Conservation (phyloP, 2,113 vertebrate genomes). For the Lophochroa leadbeateri region DNA sequence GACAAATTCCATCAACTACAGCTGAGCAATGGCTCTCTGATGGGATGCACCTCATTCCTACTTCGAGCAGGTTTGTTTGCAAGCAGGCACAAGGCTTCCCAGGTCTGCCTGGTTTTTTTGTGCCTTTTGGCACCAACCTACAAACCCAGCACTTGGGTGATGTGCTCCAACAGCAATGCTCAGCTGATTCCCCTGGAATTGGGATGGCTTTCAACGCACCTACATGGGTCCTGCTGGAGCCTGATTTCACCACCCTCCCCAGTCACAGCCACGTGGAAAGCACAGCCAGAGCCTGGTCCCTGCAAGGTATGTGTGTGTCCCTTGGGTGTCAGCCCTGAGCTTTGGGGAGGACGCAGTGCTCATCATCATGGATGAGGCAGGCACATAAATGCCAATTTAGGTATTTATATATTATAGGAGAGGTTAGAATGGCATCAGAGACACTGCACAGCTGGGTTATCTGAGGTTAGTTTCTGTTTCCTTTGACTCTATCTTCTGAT, state of each 20-base stretch:
- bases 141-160: background rate
- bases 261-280: accelerated
- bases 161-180: background rate
- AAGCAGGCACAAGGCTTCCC: accelerated
- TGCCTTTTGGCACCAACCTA: background rate
- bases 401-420: too few relatives aligned
- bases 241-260: accelerated
- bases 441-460: accelerated
- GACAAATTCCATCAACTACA: background rate
- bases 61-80: accelerated
- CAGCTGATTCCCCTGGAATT: background rate
- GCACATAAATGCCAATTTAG: background rate
- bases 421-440: background rate
- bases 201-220: accelerated
- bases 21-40: background rate
- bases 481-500: background rate
- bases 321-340: background rate
- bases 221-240: accelerated
- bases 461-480: background rate
- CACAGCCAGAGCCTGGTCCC: background rate
- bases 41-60: background rate
- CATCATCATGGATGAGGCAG: background rate
- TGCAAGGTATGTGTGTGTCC: accelerated
- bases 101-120: background rate
- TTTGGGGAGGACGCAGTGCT: background rate